Base-by-base conservation (phyloP, 2,113 vertebrate species). In the Paracanthobrama guichenoti region DNA sequence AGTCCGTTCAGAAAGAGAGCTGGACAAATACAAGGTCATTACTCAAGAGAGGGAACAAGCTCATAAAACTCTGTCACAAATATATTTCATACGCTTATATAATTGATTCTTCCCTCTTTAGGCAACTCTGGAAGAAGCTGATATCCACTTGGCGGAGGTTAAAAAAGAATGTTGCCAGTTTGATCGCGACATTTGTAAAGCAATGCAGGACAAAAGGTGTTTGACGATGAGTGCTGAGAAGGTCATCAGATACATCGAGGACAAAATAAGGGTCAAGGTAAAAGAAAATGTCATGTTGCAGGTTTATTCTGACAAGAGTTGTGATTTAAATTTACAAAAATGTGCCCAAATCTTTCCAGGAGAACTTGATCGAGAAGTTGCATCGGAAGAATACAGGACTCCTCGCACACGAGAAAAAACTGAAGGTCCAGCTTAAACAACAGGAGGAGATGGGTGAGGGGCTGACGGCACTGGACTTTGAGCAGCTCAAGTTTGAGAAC, bases 401-500 rank as follows among this genome's bases (percentile, higher is more conserved):
- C 75, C 92, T 90, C 86, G 84, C 86, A 74, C 90, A 94, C 73
- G 95, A 89, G 90, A 93, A 92, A 81, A 95, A 95, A 87, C 79
- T 96, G 76, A 90, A 93, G 88, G 72, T 89, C 66, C 93, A 94
- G 44, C 84, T 90, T 39, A 35, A 59, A 6, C 89, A 95, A 93
- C 95, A 95, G 86, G 93, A 95, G 86, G 91, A 94, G 86, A 91
- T 91, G 84, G 92, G 91, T 0, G 93, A 95, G 31, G 88, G 88
- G 0, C 72, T 94, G 57, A 84, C 78, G 0, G 91, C 93, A 0
- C 90, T 94, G 1, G 93, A 91, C 75, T 93, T 95, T 76, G 92
- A 95, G 90, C 91, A 95, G 88, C 87, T 95, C 83, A 94, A 94
- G 88, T 93, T 95, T 0, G 91, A 92, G 90, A 95, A 95, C 12